Evolutionary conservation across 2,797 vertebrate genomes (phyloP).

Genomic region (Catharus ustulatus): DNA sequence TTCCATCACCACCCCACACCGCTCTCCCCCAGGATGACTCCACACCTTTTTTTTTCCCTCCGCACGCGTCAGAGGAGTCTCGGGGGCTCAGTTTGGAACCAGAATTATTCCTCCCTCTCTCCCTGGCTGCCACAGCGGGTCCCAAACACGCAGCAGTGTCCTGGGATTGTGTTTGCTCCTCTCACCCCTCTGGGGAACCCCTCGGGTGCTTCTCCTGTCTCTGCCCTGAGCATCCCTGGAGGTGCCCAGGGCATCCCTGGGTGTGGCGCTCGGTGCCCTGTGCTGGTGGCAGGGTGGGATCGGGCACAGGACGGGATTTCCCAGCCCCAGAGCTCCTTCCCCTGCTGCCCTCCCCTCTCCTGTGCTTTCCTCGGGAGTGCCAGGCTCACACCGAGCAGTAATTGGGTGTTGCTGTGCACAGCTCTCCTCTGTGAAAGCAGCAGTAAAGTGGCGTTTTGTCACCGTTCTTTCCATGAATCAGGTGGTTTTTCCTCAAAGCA

Average conservation of each 20-base stretch:
- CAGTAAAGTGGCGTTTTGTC: background rate
- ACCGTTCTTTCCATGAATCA: background rate
- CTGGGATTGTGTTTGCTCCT: background rate
- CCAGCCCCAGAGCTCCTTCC: background rate
- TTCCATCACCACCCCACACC: conserved; percentile 21
- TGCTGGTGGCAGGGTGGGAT: background rate
- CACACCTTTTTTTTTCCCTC: background rate
- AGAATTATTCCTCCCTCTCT: background rate
- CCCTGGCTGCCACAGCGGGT: background rate
- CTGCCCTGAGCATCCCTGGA: background rate
- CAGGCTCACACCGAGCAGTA: background rate
- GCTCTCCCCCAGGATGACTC: background rate
- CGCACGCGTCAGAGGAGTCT: background rate
- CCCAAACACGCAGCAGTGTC: background rate
- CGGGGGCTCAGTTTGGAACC: background rate
- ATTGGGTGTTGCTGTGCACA: background rate
- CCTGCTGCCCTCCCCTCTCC: background rate
- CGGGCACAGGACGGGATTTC: background rate
- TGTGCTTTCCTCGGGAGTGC: background rate
- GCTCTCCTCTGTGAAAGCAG: background rate
- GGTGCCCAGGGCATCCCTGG: background rate
- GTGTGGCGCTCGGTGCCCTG: accelerated
- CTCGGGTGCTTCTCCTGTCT: background rate
- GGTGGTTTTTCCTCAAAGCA: background rate
- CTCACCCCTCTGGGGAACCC: too few relatives aligned